Percentiles rank a stretch among this genome's conserved stretches.
Conservation (phyloP, 2,888 invertebrate species). For the Mythimna albipuncta region DNA sequence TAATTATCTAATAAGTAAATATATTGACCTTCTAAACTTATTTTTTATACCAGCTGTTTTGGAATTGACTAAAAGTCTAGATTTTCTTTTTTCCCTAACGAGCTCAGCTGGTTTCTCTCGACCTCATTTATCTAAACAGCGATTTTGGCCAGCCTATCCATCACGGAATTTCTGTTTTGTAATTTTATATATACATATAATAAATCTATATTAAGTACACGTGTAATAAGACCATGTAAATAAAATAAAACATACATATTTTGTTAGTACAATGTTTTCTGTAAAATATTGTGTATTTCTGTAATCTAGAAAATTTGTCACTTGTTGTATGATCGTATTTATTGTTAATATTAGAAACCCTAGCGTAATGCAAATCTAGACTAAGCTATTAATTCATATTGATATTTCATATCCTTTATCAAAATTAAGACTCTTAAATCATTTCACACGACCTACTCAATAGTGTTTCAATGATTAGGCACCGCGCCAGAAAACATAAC, state of each 20-base stretch:
- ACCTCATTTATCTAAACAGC: not conserved
- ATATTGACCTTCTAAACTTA: not conserved
- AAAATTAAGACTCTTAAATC: not conserved
- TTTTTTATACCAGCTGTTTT: not conserved
- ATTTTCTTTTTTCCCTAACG: not conserved
- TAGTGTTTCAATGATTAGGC: not conserved
- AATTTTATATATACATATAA: not conserved
- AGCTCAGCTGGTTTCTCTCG: constrained; percentile 7
- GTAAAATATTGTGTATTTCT: not conserved
- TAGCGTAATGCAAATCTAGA: too few relatives aligned
- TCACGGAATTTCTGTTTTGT: not conserved
- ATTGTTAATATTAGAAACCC: too few relatives aligned
- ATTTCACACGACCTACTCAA: not conserved
- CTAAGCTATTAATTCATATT: not conserved
- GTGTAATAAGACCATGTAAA: constrained; percentile 4
- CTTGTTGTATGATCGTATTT: not conserved
- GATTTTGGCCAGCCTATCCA: constrained; percentile 11
- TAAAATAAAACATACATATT: not conserved
- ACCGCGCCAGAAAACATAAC: not conserved
- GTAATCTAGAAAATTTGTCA: not conserved
- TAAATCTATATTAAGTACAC: not conserved
- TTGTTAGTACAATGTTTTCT: not conserved
- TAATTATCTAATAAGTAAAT: not conserved
- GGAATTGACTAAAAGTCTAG: not conserved
- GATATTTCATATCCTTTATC: not conserved